phyloP scores from a whole-genome alignment of 2,113 vertebrate species.

The Lagopus leucura region DNA sequence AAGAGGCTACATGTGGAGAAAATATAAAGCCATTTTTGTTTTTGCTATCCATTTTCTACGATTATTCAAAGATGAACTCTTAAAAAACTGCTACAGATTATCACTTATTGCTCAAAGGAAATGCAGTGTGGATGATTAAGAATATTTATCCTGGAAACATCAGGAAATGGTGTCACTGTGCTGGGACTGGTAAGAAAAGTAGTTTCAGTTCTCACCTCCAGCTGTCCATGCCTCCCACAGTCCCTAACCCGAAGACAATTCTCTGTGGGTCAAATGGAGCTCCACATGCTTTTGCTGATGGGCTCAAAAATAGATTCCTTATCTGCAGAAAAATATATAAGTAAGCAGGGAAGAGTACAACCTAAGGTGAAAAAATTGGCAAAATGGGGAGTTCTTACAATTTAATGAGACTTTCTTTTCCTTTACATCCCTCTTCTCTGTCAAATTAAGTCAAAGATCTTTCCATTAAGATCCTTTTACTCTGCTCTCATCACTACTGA shows the following conservation, averaged over 20 bases:
- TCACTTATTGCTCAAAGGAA: neutral
- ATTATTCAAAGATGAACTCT: neutral
- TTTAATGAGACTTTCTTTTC: neutral
- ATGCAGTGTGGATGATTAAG: neutral
- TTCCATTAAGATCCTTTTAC: neutral
- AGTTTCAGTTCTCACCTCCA: neutral
- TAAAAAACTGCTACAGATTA: neutral
- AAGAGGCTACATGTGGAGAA: neutral
- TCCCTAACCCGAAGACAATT: neutral
- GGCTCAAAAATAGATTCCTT: neutral
- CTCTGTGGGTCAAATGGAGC: fast-evolving
- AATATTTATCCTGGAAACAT: neutral
- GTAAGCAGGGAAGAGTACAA: neutral
- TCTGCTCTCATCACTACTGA: neutral
- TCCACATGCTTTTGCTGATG: neutral
- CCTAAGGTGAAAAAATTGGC: neutral
- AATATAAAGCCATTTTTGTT: neutral
- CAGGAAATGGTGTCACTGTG: neutral
- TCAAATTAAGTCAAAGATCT: neutral
- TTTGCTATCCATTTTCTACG: neutral
- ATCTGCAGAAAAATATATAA: neutral
- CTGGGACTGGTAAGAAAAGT: neutral
- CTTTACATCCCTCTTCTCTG: neutral
- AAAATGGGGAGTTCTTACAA: neutral
- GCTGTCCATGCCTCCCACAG: neutral